Evolutionary conservation across 2,113 vertebrate species (phyloP).

Genomic region (Cynopterus brachyotis): DNA sequence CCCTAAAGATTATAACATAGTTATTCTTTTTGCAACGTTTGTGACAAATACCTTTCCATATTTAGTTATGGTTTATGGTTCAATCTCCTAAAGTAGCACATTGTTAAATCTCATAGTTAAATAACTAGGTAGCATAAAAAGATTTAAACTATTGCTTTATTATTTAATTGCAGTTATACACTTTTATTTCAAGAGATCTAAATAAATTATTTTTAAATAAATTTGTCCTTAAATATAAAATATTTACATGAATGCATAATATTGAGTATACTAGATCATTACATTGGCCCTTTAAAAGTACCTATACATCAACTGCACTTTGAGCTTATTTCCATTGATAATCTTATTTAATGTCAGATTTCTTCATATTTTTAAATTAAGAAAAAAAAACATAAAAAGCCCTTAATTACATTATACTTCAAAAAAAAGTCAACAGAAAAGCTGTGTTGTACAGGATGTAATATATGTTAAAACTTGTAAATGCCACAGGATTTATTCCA

Average conservation of each 20-base stretch:
- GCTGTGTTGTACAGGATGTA: conserved; percentile 27
- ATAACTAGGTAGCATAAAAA: background rate
- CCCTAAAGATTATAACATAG: background rate
- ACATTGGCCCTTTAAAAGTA: background rate
- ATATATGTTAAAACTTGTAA: conserved; percentile 44
- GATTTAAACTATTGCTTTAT: background rate
- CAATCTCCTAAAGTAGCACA: background rate
- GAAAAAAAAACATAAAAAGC: background rate
- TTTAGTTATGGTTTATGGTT: conserved; percentile 42
- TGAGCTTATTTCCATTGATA: background rate
- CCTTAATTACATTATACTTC: conserved; percentile 14
- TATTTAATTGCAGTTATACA: background rate
- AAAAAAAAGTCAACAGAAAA: conserved; percentile 41
- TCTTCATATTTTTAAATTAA: conserved; percentile 31
- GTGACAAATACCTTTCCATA: background rate
- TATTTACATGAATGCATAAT: background rate
- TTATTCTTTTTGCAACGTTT: conserved; percentile 16
- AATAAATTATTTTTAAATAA: background rate
- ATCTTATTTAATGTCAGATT: conserved; percentile 40
- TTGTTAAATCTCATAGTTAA: conserved; percentile 38
- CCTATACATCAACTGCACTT: background rate
- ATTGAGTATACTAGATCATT: background rate
- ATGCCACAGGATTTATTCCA: conserved; percentile 59
- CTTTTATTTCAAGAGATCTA: background rate
- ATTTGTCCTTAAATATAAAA: conserved; percentile 22